Base-by-base conservation (phyloP, 1,140 invertebrate species). In the Harpegnathos saltator region DNA sequence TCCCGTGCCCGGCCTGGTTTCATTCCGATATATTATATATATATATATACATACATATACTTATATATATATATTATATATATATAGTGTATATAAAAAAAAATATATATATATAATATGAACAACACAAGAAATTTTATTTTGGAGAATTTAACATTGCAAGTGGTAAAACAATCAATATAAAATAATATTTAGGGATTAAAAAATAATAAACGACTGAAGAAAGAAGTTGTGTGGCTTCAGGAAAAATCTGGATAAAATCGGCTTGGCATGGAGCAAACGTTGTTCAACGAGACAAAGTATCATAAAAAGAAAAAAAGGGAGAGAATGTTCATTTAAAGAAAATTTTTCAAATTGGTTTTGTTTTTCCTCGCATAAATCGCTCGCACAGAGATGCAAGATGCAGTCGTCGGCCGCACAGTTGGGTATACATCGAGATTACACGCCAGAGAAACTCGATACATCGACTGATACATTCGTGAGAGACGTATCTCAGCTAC, bases 1-100 rank as follows among this genome's bases (percentile, higher is more conserved):
- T 91, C 90, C 85, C 61, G 62, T 83, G 85, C 38, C 38, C 38
- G 9, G 86, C 82, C 68, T 75, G 38, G 66, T 85, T 68, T 66
- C 78, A 63, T 82, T 82, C 68, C 50, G 71, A 82, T 72, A 82
- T 74, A 75, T n/a, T n/a, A n/a, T n/a, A n/a, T n/a, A n/a, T n/a
- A n/a, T n/a, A n/a, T n/a, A n/a, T n/a, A n/a, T n/a, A n/a, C n/a
- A n/a, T n/a, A n/a, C n/a, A n/a, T n/a, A n/a, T n/a, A n/a, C n/a
- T n/a, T n/a, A n/a, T n/a, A n/a, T n/a, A n/a, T n/a, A n/a, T n/a
- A n/a, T n/a, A n/a, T n/a, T 33, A 33, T 33, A 33, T 33, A 33
- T 33, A 33, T 33, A 33, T 33, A 33, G 7, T 33, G 7, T 33
- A 33, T 33, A 33, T n/a, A n/a, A n/a, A n/a, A n/a, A n/a, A n/a